Evolutionary conservation across 2,797 vertebrate genomes (phyloP), one percentile per base, ranked within the genome.

Genomic region (Lacerta agilis): DNA sequence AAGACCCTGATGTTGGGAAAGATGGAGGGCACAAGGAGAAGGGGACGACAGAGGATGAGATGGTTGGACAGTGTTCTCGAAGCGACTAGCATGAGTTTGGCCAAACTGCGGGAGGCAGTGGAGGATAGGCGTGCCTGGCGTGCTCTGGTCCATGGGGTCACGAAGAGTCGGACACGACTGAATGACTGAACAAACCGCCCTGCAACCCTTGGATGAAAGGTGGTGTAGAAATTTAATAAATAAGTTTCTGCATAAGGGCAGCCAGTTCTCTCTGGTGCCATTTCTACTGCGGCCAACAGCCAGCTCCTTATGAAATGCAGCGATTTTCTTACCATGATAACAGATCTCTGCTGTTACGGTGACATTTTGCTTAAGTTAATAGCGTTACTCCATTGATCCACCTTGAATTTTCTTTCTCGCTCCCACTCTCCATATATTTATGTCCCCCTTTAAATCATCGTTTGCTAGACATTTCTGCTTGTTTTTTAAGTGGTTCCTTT

Each of bases 381-480:
- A 45, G 36, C 29, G 27, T 83, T 77, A n/a, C 43, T 83, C 45
- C 64, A 83, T 84, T 79, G 86, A 84, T 88, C 82, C n/a, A 84
- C 86, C 75, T 81, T 18, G 84, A 90, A 85, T 0, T 81, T 92
- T 91, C 85, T 5, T 38, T 82, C 79, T 67, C 1, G 0, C n/a
- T 91, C 87, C 69, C 33, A 88, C 81, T 85, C 79, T 91, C 90
- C 85, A 94, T 90, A 94, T 90, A 90, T 92, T 93, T 94, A 87
- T 86, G 82, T 72, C 89, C 45, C 83, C 38, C 43, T 92, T 95
- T 94, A 87, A 94, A 93, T 94, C 61, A 93, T 88, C 71, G 82
- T 89, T 94, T 91, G 87, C 85, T 88, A 90, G 92, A 93, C 87
- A 86, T 90, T 94, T 94, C 79, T 93, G 79, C 89, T 94, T 93